Evolutionary conservation across 2,888 invertebrate species (phyloP).

Genomic region (Acrobeloides nanus): DNA sequence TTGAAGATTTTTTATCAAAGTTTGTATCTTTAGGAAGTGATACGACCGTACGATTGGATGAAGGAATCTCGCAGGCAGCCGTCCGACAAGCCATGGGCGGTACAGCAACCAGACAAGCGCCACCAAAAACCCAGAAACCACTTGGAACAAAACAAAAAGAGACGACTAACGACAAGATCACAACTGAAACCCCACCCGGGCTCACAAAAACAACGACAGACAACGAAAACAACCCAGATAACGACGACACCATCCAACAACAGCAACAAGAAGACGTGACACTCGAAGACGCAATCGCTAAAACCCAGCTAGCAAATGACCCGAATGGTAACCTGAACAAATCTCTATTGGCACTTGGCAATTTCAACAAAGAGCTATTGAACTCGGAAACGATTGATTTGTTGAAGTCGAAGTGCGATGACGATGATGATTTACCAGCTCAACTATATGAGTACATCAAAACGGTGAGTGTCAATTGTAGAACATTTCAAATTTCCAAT

Average conservation of each 20-base stretch:
- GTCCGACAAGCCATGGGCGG: slow-evolving; percentile 17
- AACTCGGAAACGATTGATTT: slow-evolving; percentile 17
- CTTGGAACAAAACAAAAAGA: slow-evolving; percentile 8
- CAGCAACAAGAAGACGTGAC: slow-evolving; percentile 13
- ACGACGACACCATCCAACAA: neutral
- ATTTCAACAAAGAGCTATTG: slow-evolving; percentile 12
- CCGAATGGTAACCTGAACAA: slow-evolving; percentile 8
- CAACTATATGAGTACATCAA: slow-evolving; percentile 15
- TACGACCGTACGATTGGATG: too few species aligned
- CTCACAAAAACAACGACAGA: slow-evolving; percentile 8
- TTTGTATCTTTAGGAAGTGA: too few species aligned
- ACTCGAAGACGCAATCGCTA: slow-evolving; percentile 5
- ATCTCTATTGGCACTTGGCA: slow-evolving; percentile 10
- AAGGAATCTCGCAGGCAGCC: too few species aligned
- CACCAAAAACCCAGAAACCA: slow-evolving; percentile 7
- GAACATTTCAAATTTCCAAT: too few species aligned
- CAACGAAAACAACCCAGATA: slow-evolving; percentile 10
- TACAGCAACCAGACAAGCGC: slow-evolving; percentile 7
- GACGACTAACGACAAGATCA: slow-evolving; percentile 13
- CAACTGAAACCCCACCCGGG: too few species aligned
- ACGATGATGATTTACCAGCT: slow-evolving; percentile 15
- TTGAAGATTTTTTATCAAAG: too few species aligned
- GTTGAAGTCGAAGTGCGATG: slow-evolving; percentile 13
- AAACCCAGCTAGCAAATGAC: too few species aligned
- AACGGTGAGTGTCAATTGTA: slow-evolving; percentile 9